Conservation (phyloP, 1,140 invertebrate species). For the Drosophila willistoni region DNA sequence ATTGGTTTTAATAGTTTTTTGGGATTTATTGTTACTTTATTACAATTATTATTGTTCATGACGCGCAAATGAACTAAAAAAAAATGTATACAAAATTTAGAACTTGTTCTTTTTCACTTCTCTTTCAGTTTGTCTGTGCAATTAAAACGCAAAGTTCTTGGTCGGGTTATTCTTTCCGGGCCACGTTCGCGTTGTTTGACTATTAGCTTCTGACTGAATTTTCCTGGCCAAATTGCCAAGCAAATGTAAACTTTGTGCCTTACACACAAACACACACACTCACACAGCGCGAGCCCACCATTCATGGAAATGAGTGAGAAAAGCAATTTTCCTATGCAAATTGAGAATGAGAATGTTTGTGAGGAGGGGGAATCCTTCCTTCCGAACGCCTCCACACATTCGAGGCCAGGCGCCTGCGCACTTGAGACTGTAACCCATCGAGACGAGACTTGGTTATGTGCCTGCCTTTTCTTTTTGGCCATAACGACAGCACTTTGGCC, state of each 20-base stretch:
- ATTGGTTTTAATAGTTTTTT: constrained; percentile 29
- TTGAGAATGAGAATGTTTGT: constrained; percentile 22
- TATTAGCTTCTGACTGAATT: constrained; percentile 70
- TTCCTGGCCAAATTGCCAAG: constrained; percentile 41
- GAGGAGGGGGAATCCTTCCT: background rate
- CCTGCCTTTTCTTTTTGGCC: constrained; percentile 18
- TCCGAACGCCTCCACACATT: background rate
- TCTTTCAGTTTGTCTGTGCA: constrained; percentile 14
- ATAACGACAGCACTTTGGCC: constrained; percentile 21
- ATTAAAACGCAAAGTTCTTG: constrained; percentile 61
- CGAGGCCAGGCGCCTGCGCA: constrained; percentile 46
- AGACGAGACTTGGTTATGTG: constrained; percentile 16
- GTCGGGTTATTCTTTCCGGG: background rate
- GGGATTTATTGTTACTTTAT: constrained; percentile 5
- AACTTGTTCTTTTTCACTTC: constrained; percentile 6
- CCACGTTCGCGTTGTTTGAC: constrained; percentile 50
- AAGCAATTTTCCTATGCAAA: constrained; percentile 46
- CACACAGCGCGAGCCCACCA: constrained; percentile 6
- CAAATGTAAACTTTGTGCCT: constrained; percentile 65
- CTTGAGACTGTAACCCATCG: constrained; percentile 31
- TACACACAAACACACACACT: constrained; percentile 30
- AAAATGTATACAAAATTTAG: constrained; percentile 11
- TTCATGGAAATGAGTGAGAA: constrained; percentile 22
- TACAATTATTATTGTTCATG: constrained; percentile 54
- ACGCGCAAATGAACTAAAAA: constrained; percentile 41